Evolutionary conservation across 2,113 vertebrate species (phyloP).

Genomic region (Oreochromis aureus): DNA sequence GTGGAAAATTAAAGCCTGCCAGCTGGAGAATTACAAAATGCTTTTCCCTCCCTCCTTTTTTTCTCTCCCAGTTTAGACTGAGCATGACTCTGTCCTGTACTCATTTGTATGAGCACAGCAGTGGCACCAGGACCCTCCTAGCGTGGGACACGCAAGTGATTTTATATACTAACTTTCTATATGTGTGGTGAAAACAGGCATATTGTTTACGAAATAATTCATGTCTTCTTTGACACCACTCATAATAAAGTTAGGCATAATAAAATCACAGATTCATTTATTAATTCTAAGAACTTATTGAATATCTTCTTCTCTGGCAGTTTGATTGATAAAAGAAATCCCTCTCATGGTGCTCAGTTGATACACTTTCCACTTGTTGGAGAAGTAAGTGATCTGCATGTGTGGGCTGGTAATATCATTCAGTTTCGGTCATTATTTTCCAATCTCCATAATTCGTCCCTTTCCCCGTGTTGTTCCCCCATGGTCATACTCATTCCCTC

Average conservation of each 20-base stretch:
- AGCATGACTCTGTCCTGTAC: constrained; percentile 65
- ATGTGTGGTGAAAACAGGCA: not conserved
- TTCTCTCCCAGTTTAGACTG: constrained; percentile 67
- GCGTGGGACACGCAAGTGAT: constrained; percentile 27
- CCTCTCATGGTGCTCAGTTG: constrained; percentile 29
- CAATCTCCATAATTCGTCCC: constrained; percentile 76
- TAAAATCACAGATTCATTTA: not conserved
- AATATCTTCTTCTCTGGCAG: not conserved
- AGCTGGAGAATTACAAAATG: constrained; percentile 99
- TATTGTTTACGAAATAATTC: not conserved
- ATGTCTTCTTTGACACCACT: not conserved
- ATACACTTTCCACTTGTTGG: constrained; percentile 33
- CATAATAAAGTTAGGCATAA: constrained; percentile 13
- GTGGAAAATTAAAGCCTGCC: constrained; percentile 99
- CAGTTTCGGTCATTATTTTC: constrained; percentile 74
- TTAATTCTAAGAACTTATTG: constrained; percentile 14
- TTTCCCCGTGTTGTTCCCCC: constrained; percentile 79
- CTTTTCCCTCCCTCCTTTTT: constrained; percentile 53
- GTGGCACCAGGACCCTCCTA: constrained; percentile 68
- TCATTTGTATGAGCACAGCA: constrained; percentile 73
- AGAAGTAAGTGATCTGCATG: constrained; percentile 63
- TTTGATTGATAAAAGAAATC: constrained; percentile 34
- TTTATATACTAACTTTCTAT: constrained; percentile 12
- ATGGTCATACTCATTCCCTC: constrained; percentile 88
- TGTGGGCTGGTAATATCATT: constrained; percentile 68